Percentiles rank a stretch among this genome's conserved stretches.
Evolutionary conservation across 1,140 invertebrate genomes (phyloP).

Genomic region (Pseudomyrmex pallidus): DNA sequence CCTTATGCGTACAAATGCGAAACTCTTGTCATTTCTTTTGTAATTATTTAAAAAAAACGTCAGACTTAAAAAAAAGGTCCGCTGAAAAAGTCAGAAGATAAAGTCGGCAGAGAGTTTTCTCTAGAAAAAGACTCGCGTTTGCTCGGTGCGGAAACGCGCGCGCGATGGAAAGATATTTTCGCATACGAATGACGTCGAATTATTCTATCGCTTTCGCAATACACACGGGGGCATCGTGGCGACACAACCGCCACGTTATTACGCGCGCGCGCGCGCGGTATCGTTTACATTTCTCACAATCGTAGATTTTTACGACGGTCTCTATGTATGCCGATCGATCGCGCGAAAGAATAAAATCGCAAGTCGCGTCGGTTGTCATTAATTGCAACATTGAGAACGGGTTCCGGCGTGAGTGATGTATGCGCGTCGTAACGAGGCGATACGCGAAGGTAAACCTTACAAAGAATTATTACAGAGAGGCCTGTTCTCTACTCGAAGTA

Average conservation of each 20-base stretch:
- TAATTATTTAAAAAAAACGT: no score
- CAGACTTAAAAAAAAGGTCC: not conserved
- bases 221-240: not conserved
- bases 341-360: constrained; percentile 40
- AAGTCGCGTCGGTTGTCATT: constrained; percentile 35
- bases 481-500: not conserved
- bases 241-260: constrained; percentile 15
- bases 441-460: constrained; percentile 37
- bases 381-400: constrained; percentile 57
- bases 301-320: constrained; percentile 26
- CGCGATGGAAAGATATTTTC: constrained; percentile 42
- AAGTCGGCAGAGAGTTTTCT: not conserved
- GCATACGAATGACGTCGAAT: constrained; percentile 39
- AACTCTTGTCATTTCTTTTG: no score
- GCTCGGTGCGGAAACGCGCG: not conserved
- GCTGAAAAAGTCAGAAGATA: not conserved
- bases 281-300: constrained; percentile 53
- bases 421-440: constrained; percentile 36
- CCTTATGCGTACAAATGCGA: not conserved
- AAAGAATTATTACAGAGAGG: constrained; percentile 36
- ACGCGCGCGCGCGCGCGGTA: constrained; percentile 7
- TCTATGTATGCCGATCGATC: not conserved
- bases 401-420: constrained; percentile 34
- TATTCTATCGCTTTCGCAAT: constrained; percentile 64
- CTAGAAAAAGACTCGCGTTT: not conserved